Evolutionary conservation across 2,797 vertebrate species (phyloP), one percentile per base, ranked within the genome.

Genomic region (Helostoma temminkii): DNA sequence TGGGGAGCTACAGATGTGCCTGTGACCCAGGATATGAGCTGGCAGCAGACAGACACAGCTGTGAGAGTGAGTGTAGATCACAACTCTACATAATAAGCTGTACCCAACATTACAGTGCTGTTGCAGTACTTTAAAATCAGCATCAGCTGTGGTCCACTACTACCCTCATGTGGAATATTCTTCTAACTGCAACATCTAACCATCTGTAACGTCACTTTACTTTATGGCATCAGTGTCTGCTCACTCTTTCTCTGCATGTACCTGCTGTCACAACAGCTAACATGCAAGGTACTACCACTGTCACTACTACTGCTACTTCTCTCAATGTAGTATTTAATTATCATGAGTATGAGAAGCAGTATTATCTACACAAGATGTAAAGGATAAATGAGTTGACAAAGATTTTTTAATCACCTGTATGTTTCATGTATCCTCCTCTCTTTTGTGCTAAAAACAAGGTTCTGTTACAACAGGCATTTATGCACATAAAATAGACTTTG

Each of bases 21-120:
- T 99, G 97, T 1, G 96, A 98, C 74, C 97, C 97, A 0, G 98
- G 98, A 18, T 99, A 95, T 0, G 96, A 99, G 89, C 94, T 99
- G 90, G 95, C 96, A 0, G 89, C 95, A 0, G 96, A 99, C 91
- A 96, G 94, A 53, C 95, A 94, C 45, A 96, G 93, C 85, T 99
- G 98, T 9, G 96, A 98, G 74, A 95, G 98, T 99, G 81, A 96
- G 96, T 69, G 21, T 1, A 59, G 28, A 41, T 45, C 49, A 53
- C 15, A 5, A 18, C 50, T 25, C 1, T 2, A 36, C 39, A 42
- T 10, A 9, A 18, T n/a, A 8, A 22, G 25, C n/a, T 25, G 19
- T 1, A 28, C 8, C 16, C 22, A 26, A 28, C 42, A n/a, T 22
- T 5, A 47, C 12, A 43, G 21, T 56, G n/a, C 11, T 15, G 15